phyloP scores from a whole-genome alignment of 2,888 invertebrate species.

The Octonoba sinensis region DNA sequence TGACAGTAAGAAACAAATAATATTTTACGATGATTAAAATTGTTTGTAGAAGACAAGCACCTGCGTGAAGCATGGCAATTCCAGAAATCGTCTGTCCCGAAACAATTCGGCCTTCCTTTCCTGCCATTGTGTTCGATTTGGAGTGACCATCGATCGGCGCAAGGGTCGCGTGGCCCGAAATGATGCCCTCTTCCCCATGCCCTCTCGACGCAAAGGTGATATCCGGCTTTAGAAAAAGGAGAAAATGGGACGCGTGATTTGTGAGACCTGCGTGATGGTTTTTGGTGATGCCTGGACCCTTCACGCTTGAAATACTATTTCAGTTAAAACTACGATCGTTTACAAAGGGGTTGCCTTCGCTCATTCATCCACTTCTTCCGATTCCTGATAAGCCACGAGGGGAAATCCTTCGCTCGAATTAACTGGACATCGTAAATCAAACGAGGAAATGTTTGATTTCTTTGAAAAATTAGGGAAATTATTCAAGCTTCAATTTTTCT shows the following conservation, averaged over 20 bases:
- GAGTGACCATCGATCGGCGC: neutral
- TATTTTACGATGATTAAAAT: no score
- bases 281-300: conserved; percentile 9
- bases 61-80: no score
- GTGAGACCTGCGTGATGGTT: conserved; percentile 27
- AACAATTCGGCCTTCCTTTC: no score
- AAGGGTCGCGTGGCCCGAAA: conserved; percentile 58
- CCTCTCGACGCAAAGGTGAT: conserved; percentile 53
- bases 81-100: no score
- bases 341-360: neutral
- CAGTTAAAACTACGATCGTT: conserved; percentile 1
- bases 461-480: no score
- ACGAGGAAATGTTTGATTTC: no score
- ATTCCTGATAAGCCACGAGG: neutral
- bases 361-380: neutral
- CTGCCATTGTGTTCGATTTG: conserved; percentile 28
- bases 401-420: neutral
- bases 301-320: conserved; percentile 48
- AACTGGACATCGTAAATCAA: no score
- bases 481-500: no score
- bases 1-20: no score
- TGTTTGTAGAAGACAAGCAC: no score
- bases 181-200: conserved; percentile 57
- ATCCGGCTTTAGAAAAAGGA: conserved; percentile 59
- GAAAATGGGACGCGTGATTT: conserved; percentile 57